Conservation (phyloP, 2,797 vertebrate species). For the Tinamus major region DNA sequence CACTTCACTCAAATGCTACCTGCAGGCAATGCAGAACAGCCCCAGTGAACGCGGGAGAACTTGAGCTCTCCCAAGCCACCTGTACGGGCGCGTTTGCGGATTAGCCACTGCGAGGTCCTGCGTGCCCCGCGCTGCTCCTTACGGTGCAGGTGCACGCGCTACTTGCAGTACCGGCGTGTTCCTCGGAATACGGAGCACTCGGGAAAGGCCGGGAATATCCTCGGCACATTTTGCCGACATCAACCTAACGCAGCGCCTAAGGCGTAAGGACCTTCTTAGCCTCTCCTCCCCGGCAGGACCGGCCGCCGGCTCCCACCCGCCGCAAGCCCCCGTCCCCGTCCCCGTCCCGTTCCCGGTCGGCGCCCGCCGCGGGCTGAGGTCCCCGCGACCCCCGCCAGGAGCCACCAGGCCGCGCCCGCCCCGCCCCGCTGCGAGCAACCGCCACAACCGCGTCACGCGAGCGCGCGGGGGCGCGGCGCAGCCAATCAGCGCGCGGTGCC, state of each 20-base stretch:
- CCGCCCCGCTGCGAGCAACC: not conserved
- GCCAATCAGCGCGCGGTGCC: not conserved
- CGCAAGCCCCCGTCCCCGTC: too few species aligned
- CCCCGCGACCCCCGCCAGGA: not conserved
- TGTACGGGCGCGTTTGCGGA: not conserved
- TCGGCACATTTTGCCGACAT: not conserved
- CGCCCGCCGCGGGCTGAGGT: too few species aligned
- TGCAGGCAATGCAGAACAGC: not conserved
- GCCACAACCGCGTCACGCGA: not conserved
- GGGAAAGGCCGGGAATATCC: not conserved
- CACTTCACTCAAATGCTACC: rapidly evolving
- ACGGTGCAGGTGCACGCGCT: too few species aligned
- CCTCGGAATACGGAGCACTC: not conserved
- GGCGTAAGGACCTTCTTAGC: too few species aligned
- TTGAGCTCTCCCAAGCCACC: not conserved
- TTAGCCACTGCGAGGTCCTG: not conserved
- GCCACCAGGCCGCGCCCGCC: not conserved
- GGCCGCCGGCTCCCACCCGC: too few species aligned
- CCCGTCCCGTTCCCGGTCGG: too few species aligned
- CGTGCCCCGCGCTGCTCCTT: too few species aligned
- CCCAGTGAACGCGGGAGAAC: not conserved
- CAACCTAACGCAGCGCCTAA: not conserved
- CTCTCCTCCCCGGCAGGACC: too few species aligned
- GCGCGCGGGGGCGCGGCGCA: not conserved
- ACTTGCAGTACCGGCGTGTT: not conserved